These are phyloP conservation scores for Orussus abietinus DNA, from an alignment of 1,140 invertebrate genomes.

Conservation along the genomic window DNA sequence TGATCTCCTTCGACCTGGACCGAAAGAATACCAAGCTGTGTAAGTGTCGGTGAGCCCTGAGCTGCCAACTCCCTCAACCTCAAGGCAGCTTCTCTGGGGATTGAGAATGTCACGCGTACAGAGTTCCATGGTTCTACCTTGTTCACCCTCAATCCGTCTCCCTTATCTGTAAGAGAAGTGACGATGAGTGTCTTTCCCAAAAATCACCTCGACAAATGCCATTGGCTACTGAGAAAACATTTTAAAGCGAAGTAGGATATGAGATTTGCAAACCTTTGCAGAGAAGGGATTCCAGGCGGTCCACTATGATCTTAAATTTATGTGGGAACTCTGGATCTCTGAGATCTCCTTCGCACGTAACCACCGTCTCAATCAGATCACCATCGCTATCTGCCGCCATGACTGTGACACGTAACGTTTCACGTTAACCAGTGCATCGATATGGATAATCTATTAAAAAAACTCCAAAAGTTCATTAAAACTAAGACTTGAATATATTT, in stretches of 20 bases:
- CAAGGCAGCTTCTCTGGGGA: slow-evolving; percentile 89
- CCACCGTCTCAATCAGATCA: slow-evolving; percentile 68
- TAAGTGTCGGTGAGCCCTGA: slow-evolving; percentile 80
- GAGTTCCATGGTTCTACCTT: slow-evolving; percentile 99
- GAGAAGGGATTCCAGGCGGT: slow-evolving; percentile 65
- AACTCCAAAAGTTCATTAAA: too few species aligned
- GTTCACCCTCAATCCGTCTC: slow-evolving; percentile 60
- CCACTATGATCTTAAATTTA: slow-evolving; percentile 65
- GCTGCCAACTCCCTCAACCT: slow-evolving; percentile 85
- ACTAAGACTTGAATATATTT: too few species aligned
- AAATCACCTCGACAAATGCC: too few species aligned
- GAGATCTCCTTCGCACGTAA: slow-evolving; percentile 78
- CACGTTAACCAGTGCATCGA: too few species aligned
- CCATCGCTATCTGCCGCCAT: slow-evolving; percentile 77
- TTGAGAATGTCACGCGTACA: slow-evolving; percentile 93
- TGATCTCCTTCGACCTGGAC: slow-evolving; percentile 96
- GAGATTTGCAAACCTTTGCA: slow-evolving; percentile 61
- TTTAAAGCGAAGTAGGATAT: too few species aligned
- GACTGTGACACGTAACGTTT: slow-evolving; percentile 41
- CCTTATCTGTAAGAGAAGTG: slow-evolving; percentile 47
- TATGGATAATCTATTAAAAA: too few species aligned
- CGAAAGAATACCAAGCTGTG: slow-evolving; percentile 88
- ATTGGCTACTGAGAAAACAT: neutral
- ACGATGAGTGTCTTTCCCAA: too few species aligned
- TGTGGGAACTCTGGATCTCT: slow-evolving; percentile 70